A percentile compares a stretch with the other conserved stretches of the same genome.
Conservation (phyloP, 2,888 invertebrate species). For the Xestoiulus laeticollis region DNA sequence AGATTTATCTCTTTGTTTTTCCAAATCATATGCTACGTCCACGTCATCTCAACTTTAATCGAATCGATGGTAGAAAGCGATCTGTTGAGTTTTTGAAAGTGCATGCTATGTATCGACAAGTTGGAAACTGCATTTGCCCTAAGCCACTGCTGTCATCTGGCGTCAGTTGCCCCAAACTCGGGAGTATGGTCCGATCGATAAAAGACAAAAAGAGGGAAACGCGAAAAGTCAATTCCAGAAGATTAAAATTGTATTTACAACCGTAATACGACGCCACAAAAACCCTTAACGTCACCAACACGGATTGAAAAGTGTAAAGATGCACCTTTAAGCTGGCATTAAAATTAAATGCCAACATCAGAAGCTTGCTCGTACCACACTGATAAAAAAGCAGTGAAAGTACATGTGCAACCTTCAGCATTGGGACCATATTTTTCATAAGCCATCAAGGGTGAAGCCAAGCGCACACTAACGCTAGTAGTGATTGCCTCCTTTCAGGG, state of each 20-base stretch:
- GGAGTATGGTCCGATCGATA: not conserved
- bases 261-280: conserved; percentile 30
- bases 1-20: too few species aligned
- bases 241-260: conserved; percentile 39
- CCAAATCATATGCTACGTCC: not conserved
- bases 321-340: not conserved
- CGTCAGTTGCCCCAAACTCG: not conserved
- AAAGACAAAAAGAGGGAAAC: conserved; percentile 23
- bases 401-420: not conserved
- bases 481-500: not conserved
- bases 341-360: not conserved
- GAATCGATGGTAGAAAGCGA: not conserved
- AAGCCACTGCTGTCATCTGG: not conserved
- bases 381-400: not conserved
- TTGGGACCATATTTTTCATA: not conserved
- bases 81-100: not conserved
- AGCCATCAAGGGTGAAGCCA: not conserved
- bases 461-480: not conserved
- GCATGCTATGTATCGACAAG: not conserved
- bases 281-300: not conserved
- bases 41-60: not conserved
- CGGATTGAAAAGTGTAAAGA: not conserved
- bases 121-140: not conserved
- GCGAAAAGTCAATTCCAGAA: conserved; percentile 36
- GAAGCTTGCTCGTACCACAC: not conserved